Evolutionary conservation across 2,797 vertebrate genomes (phyloP), one percentile per base, ranked within the genome.

Genomic region (Enteromius mattozi): DNA sequence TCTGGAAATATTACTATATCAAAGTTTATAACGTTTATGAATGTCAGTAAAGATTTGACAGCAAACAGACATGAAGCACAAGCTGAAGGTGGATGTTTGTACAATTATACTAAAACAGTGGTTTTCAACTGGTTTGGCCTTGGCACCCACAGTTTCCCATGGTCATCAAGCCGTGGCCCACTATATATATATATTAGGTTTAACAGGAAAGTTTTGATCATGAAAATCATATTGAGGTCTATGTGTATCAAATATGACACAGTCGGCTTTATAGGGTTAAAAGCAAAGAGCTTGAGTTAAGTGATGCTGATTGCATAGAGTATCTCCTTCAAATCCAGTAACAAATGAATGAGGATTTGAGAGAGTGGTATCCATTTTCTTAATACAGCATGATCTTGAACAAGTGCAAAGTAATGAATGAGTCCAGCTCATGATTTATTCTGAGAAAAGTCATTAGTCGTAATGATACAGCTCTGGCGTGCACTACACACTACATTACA

Each of bases 361-460:
- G 27, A 42, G 24, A 49, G 70, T n/a, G 21, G 21, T 16, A 49
- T 54, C 45, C 2, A 54, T 79, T 59, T 78, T 40, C 68, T 61
- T 16, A 68, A 49, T 35, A 66, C 66, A 40, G 78, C 42, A 69
- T 82, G 45, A 56, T 82, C 40, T 85, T 63, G 78, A 81, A 74
- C 68, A 74, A 72, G 35, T 72, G 68, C 66, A 69, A 84, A 84
- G 78, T 63, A 86, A 78, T 63, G 47, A 78, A 47, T 40, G 68
- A 45, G 37, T 56, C 13, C 17, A 61, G 68, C 80, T 78, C n/a
- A 72, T 84, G 71, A 79, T 75, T 85, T 82, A 54, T 85, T 76
- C 40, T 80, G 56, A 85, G 61, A 51, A 42, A 80, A 61, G 75
- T 74, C 74, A 79, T 87, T 85, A 82, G 68, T 79, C 17, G 47